Conservation (phyloP, 1,140 invertebrate genomes). For the Rhagoletis zephyria region DNA sequence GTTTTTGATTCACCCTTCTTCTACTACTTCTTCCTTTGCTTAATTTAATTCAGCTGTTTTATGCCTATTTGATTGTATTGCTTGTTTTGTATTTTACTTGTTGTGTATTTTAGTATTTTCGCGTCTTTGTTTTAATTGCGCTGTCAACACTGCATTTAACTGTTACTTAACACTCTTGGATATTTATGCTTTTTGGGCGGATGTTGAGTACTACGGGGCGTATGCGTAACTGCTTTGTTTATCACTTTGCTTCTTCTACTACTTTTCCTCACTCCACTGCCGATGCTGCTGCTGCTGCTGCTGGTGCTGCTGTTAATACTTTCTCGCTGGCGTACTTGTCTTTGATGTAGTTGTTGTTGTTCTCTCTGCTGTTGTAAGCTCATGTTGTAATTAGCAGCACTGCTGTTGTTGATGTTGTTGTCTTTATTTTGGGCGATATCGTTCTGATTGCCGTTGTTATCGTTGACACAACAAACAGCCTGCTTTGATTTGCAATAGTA, state of each 20-base stretch:
- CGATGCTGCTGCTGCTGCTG: neutral
- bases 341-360: neutral
- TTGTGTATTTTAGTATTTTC: neutral
- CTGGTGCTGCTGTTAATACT: neutral
- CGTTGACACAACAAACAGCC: neutral
- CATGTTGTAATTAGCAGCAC: neutral
- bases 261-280: neutral
- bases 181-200: constrained; percentile 39
- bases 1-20: neutral
- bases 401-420: constrained; percentile 10
- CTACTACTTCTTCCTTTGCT: neutral
- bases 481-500: neutral
- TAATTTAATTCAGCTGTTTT: neutral
- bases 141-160: constrained; percentile 26
- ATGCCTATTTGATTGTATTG: neutral
- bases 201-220: constrained; percentile 15
- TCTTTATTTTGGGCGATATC: neutral
- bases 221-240: neutral
- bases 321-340: too few relatives aligned
- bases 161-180: constrained; percentile 14
- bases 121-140: neutral
- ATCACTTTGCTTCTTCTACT: neutral
- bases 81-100: neutral
- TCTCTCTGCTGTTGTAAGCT: neutral
- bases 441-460: constrained; percentile 6